Conservation (phyloP, 2,888 invertebrate genomes). For the Icerya purchasi region DNA sequence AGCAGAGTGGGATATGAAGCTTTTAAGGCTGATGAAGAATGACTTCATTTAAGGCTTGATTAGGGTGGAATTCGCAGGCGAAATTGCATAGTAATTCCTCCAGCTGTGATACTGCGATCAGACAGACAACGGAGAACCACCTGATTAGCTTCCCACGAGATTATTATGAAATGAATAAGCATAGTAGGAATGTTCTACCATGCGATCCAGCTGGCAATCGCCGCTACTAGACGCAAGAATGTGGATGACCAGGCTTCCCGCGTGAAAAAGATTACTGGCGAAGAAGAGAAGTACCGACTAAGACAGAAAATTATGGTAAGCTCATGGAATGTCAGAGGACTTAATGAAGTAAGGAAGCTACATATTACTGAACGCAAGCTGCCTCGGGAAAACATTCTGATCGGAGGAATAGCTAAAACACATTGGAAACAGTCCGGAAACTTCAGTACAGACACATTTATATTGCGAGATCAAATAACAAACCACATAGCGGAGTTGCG, state of each 20-base stretch:
- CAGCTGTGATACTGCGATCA: too few species aligned
- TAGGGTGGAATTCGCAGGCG: too few species aligned
- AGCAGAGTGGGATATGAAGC: too few species aligned
- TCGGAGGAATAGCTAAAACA: neutral
- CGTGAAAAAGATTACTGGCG: neutral
- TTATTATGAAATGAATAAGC: neutral
- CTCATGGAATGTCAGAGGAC: neutral
- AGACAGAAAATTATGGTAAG: neutral
- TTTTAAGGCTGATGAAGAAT: too few species aligned
- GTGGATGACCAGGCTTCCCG: neutral
- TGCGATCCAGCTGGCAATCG: neutral
- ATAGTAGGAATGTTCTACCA: neutral
- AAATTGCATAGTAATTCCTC: too few species aligned
- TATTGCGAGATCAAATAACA: neutral
- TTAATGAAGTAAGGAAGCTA: neutral
- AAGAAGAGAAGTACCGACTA: neutral
- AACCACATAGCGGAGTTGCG: neutral
- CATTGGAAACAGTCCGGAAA: neutral
- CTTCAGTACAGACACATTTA: neutral
- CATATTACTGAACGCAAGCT: neutral
- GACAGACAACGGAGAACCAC: too few species aligned
- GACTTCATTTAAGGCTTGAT: too few species aligned
- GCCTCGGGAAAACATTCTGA: neutral
- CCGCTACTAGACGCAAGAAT: neutral
- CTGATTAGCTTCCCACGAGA: too few species aligned